Percentiles rank a stretch among this genome's conserved stretches.
Conservation (phyloP, 1,140 invertebrate genomes). For the Chironomus tepperi region DNA sequence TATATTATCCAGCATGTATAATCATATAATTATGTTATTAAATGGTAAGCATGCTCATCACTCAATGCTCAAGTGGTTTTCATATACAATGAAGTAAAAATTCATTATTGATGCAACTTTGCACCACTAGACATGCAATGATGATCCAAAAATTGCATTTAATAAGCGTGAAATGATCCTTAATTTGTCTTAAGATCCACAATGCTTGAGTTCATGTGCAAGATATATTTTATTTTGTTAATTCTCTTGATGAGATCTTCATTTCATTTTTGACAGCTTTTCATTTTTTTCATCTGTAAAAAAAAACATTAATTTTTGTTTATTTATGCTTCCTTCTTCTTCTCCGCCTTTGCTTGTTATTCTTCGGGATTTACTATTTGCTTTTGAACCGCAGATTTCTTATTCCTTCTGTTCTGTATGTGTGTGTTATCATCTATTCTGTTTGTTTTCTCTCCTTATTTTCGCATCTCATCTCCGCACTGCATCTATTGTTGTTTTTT, state of each 20-base stretch:
- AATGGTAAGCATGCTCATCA: not conserved
- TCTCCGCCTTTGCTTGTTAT: no score
- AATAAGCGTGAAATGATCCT: constrained; percentile 10
- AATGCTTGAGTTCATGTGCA: not conserved
- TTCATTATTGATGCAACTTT: constrained; percentile 1
- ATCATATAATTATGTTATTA: constrained; percentile 1
- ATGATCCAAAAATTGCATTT: not conserved
- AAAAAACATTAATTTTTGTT: not conserved
- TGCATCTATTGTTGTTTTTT: not conserved
- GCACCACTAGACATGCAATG: not conserved
- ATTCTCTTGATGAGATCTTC: not conserved
- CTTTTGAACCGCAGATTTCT: not conserved
- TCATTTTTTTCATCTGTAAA: not conserved
- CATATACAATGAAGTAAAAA: not conserved
- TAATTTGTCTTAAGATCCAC: constrained; percentile 21
- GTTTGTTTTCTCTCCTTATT: not conserved
- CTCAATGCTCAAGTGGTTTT: no score
- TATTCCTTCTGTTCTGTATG: not conserved
- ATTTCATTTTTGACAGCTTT: constrained; percentile 23
- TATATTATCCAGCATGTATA: not conserved
- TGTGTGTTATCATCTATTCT: not conserved
- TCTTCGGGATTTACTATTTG: not conserved
- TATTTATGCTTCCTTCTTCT: no score
- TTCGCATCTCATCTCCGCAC: not conserved
- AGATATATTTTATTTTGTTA: not conserved